Conservation (phyloP, 2,113 vertebrate species). For the Sclerurus mexicanus region DNA sequence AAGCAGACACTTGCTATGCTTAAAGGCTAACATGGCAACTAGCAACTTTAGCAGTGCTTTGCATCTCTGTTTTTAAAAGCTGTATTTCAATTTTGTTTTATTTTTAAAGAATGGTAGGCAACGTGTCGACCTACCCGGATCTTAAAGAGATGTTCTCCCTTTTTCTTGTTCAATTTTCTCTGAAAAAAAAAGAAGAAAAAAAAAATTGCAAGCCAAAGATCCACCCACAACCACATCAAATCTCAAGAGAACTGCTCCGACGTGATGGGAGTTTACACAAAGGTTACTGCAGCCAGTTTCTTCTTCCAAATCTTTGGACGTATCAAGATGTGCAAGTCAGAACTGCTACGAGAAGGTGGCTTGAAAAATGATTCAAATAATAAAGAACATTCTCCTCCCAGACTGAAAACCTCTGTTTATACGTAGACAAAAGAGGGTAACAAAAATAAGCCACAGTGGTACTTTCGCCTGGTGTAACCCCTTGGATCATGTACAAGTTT, state of each 20-base stretch:
- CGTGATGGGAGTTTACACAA: background rate
- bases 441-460: background rate
- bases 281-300: background rate
- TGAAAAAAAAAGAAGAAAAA: conserved; percentile 52
- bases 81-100: background rate
- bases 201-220: conserved; percentile 49
- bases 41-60: background rate
- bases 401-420: background rate
- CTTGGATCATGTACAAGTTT: background rate
- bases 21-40: background rate
- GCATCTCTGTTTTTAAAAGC: background rate
- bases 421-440: background rate
- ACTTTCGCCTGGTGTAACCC: background rate
- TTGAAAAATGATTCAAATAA: background rate
- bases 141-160: conserved; percentile 55
- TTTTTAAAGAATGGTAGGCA: conserved; percentile 20
- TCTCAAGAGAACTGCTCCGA: background rate
- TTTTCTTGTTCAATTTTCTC: conserved; percentile 57
- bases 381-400: background rate
- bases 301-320: background rate
- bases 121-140: conserved; percentile 36
- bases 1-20: background rate
- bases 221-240: conserved; percentile 43
- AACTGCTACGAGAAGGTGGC: background rate
- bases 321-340: background rate